Conservation (phyloP, 2,113 vertebrate species). For the Eudyptes chrysolophus region DNA sequence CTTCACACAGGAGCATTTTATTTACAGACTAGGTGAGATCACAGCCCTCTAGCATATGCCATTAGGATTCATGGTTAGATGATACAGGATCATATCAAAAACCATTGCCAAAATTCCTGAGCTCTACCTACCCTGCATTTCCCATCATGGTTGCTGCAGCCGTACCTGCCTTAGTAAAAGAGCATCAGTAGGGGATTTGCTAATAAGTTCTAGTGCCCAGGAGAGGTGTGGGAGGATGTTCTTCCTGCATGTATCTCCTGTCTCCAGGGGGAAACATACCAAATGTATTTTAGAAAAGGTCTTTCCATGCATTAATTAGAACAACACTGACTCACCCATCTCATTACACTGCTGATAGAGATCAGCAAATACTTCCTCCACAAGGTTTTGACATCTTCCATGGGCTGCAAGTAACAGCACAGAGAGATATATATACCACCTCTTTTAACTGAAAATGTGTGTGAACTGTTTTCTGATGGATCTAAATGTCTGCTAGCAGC, state of each 20-base stretch:
- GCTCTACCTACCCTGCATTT: neutral
- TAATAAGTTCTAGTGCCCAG: neutral
- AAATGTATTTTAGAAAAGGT: conserved; percentile 33
- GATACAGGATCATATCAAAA: neutral
- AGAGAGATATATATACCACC: neutral
- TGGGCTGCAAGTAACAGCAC: neutral
- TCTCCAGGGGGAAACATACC: neutral
- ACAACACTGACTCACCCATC: conserved; percentile 26
- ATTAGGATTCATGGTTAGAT: neutral
- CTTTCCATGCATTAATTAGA: conserved; percentile 33
- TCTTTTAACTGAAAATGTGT: neutral
- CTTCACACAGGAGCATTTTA: neutral
- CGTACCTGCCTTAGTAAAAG: neutral
- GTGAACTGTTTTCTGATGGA: neutral
- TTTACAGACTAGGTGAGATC: neutral
- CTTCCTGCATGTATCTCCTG: neutral
- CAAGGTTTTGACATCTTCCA: neutral
- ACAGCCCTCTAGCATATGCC: neutral
- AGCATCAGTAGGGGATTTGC: neutral
- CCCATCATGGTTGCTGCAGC: neutral
- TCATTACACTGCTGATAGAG: neutral
- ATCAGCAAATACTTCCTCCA: conserved; percentile 14
- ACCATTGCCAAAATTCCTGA: neutral
- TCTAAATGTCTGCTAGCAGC: neutral
- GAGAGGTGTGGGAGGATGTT: conserved; percentile 11